phyloP scores from a whole-genome alignment of 2,888 invertebrate species.

The Caenorhabditis sulstoni region DNA sequence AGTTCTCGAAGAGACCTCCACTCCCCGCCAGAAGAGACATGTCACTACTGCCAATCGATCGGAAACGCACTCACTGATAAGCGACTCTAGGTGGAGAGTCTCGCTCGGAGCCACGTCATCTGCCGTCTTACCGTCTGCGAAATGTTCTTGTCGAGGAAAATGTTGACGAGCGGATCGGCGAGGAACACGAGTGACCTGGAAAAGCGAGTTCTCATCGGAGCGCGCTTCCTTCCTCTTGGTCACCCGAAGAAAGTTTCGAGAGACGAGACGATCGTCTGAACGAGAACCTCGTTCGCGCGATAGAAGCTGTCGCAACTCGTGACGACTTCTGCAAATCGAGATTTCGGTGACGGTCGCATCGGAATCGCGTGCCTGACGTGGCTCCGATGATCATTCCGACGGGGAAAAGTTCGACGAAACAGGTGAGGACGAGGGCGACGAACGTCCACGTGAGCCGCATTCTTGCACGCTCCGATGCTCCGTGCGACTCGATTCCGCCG shows the following conservation, averaged over 20 bases:
- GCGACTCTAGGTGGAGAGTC: neutral
- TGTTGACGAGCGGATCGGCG: slow-evolving; percentile 25
- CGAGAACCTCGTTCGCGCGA: slow-evolving; percentile 2
- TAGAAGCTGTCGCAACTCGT: slow-evolving; percentile 33
- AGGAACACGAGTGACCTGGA: slow-evolving; percentile 31
- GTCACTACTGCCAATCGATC: slow-evolving; percentile 25
- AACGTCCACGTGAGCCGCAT: slow-evolving; percentile 42
- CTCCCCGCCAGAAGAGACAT: slow-evolving; percentile 23
- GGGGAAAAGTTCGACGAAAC: slow-evolving; percentile 32
- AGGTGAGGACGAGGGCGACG: slow-evolving; percentile 22
- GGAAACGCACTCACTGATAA: neutral
- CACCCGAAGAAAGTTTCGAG: slow-evolving; percentile 26
- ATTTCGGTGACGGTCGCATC: too few species aligned
- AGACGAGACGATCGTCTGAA: slow-evolving; percentile 22
- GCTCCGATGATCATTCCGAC: slow-evolving; percentile 29
- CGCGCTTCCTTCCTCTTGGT: too few species aligned
- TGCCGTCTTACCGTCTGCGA: slow-evolving; percentile 14
- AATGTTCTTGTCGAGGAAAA: slow-evolving; percentile 36
- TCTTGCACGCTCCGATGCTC: slow-evolving; percentile 15
- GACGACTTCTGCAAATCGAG: slow-evolving; percentile 9
- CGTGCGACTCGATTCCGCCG: slow-evolving; percentile 18
- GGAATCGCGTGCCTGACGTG: too few species aligned
- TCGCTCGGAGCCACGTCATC: slow-evolving; percentile 15
- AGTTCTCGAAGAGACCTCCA: slow-evolving; percentile 27
- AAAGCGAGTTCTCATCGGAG: too few species aligned